Base-by-base conservation (phyloP, 2,113 vertebrate species). In the Polypterus bichir region DNA sequence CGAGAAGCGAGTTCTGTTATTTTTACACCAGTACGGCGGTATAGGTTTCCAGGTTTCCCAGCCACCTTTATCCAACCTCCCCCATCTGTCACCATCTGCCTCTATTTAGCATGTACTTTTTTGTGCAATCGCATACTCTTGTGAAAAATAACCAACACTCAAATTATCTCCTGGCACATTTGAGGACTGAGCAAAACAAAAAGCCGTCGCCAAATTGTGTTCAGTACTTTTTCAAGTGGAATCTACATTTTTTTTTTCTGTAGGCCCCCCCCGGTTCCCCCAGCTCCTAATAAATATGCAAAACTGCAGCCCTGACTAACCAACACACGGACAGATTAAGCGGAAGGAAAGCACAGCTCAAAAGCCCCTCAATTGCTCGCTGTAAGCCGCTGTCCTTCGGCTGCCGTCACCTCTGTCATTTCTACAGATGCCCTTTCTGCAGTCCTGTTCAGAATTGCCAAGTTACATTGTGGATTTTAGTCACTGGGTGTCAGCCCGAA, bases 81-180 rank as follows among this genome's bases (percentile, higher is more conserved):
- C 92, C 92, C 94, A 97, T 97, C 93, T 97, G 94, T 92, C 92
- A 93, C 92, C 94, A 97, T 98, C 94, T 97, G 94, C 88, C 91
- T 93, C 88, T 91, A 89, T 97, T 95, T 92, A 96, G 92, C 91
- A 86, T 85, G 87, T 89, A 96, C 92, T 96, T 94, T 87, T 92
- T 91, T 90, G 88, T 89, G 89, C 89, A 91, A 89, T 91, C 90
- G 92, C 92, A 91, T 88, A 92, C 88, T 91, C 91, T 91, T 94
- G 89, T 93, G 91, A 96, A 94, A 97, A 96, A 95, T 94, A 95
- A 94, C 90, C 91, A 96, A 91, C 91, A 92, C 91, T 93, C 89
- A 93, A 91, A 95, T 92, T 91, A 91, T 92, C 89, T 93, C 87
- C 91, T 92, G 88, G 89, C 92, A 90, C 85, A 89, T 92, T 86